phyloP scores from a whole-genome alignment of 35 echinoderm and acorn worm species.

The Strongylocentrotus purpuratus region DNA sequence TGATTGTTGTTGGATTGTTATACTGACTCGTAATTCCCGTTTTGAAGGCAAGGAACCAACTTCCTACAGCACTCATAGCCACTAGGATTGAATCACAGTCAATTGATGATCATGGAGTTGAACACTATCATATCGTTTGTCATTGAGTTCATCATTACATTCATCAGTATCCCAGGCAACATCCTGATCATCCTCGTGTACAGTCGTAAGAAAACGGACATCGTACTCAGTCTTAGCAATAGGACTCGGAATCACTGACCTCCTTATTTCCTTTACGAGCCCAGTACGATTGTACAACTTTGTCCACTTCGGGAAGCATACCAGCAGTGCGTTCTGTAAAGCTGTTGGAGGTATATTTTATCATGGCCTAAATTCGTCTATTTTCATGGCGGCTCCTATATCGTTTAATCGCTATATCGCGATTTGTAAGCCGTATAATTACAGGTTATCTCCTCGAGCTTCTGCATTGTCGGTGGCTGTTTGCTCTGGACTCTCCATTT shows the following conservation, averaged over 20 bases:
- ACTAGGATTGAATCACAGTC: not conserved
- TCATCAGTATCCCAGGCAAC: not conserved
- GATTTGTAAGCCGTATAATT: not conserved
- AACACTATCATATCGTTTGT: not conserved
- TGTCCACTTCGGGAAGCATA: not conserved
- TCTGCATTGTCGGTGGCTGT: not conserved
- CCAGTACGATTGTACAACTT: not conserved
- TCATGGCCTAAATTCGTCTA: not conserved
- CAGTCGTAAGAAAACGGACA: not conserved
- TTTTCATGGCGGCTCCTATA: conserved; percentile 9
- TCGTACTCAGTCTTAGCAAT: not conserved
- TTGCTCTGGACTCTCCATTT: not conserved
- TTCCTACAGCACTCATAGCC: too few species aligned
- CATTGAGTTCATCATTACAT: not conserved
- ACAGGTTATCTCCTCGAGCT: not conserved
- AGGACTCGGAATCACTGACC: not conserved
- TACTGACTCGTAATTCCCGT: too few species aligned
- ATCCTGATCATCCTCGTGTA: not conserved
- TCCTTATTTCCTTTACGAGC: not conserved
- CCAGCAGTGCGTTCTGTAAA: not conserved
- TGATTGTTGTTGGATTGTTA: too few species aligned
- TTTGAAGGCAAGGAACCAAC: too few species aligned
- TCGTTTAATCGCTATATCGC: not conserved
- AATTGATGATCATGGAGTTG: not conserved
- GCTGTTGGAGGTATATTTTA: not conserved